Evolutionary conservation across 2,888 invertebrate genomes (phyloP).

Genomic region (Caenorhabditis imperialis): DNA sequence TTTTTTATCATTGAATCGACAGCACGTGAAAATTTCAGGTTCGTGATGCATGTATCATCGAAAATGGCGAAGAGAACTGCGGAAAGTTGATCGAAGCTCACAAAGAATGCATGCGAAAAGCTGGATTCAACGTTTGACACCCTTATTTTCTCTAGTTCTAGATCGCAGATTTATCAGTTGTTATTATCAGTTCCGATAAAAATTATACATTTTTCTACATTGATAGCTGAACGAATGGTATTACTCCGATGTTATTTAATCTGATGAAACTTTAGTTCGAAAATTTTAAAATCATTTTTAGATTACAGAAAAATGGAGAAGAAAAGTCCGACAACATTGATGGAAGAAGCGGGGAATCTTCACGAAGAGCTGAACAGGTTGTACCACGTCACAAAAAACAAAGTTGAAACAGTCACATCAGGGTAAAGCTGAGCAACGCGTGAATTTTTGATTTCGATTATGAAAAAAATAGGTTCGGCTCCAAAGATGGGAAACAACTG

Average conservation of each 20-base stretch:
- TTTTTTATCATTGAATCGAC: too few relatives aligned
- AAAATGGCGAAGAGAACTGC: constrained; percentile 88
- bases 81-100: constrained; percentile 92
- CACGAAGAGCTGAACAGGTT: constrained; percentile 44
- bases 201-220: too few relatives aligned
- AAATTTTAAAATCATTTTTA: too few relatives aligned
- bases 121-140: constrained; percentile 93
- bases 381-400: constrained; percentile 29
- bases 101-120: constrained; percentile 93
- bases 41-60: constrained; percentile 79
- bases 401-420: constrained; percentile 22
- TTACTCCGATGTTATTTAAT: too few relatives aligned
- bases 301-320: too few relatives aligned
- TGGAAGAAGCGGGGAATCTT: constrained; percentile 21
- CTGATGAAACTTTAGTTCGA: too few relatives aligned
- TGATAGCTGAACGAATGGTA: too few relatives aligned
- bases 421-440: neutral
- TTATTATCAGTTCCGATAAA: constrained; percentile 1
- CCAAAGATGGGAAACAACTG: constrained; percentile 29
- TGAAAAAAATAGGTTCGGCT: constrained; percentile 1
- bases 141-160: constrained; percentile 5
- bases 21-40: constrained; percentile 70
- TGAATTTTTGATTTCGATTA: neutral
- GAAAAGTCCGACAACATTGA: neutral
- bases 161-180: constrained; percentile 5